phyloP scores from a whole-genome alignment of 2,113 vertebrate genomes.

The Microcebus jonahi region DNA sequence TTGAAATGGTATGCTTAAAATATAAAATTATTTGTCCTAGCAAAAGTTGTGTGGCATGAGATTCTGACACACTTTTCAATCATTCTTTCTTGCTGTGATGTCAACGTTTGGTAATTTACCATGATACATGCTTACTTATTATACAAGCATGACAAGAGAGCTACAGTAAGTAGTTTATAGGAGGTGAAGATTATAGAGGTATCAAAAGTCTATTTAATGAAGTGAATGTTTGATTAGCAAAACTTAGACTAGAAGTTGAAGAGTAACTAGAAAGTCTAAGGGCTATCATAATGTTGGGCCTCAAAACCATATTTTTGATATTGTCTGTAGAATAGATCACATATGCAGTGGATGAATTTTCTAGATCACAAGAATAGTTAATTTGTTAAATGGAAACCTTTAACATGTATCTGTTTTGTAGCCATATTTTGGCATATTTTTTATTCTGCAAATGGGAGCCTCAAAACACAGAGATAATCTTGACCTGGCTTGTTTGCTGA shows the following conservation, averaged over 20 bases:
- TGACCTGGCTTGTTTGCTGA: not conserved
- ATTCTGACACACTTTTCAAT: not conserved
- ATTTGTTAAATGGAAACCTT: not conserved
- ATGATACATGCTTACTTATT: not conserved
- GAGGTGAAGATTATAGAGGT: not conserved
- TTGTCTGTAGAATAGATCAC: not conserved
- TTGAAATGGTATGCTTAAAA: not conserved
- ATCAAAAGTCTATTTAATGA: not conserved
- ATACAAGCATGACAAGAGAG: not conserved
- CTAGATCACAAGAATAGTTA: not conserved
- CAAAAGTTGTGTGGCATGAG: not conserved
- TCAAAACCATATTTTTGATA: not conserved
- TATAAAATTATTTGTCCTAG: not conserved
- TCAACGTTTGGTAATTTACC: not conserved
- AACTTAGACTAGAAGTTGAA: not conserved
- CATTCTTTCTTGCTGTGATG: not conserved
- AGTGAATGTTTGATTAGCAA: not conserved
- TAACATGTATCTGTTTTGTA: not conserved
- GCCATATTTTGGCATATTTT: not conserved
- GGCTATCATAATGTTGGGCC: not conserved
- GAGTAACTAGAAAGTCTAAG: not conserved
- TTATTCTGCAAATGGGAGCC: not conserved
- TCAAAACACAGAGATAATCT: not conserved
- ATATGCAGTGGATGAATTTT: not conserved
- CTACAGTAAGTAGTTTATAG: not conserved